Percentiles rank a stretch among this genome's conserved stretches.
phyloP scores from a whole-genome alignment of 2,113 vertebrate species.

The Pseudopipra pipra region DNA sequence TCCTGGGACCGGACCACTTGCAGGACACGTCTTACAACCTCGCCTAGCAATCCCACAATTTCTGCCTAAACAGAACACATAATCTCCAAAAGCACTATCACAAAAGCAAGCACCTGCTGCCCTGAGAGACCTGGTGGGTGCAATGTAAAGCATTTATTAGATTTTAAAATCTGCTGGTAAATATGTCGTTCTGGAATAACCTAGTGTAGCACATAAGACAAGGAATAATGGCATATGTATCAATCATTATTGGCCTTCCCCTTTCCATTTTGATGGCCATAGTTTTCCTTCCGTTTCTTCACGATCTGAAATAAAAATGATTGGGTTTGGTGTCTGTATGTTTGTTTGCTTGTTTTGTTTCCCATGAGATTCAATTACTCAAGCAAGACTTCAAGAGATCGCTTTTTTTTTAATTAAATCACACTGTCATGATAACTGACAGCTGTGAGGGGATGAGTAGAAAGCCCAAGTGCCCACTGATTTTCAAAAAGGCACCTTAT shows the following conservation, averaged over 20 bases:
- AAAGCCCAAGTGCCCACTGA: neutral
- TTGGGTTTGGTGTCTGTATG: neutral
- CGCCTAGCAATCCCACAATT: neutral
- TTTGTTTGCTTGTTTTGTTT: neutral
- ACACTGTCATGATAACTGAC: neutral
- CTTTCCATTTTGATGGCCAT: neutral
- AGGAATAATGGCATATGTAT: neutral
- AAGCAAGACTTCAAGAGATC: neutral
- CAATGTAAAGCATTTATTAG: neutral
- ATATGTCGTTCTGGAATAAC: neutral
- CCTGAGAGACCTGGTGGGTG: neutral
- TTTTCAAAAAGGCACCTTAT: neutral
- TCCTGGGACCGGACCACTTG: neutral
- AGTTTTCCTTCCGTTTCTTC: neutral
- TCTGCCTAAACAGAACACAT: neutral
- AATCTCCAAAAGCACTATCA: neutral
- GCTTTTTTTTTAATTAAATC: neutral
- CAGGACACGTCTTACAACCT: neutral
- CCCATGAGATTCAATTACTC: neutral
- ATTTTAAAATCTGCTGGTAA: neutral
- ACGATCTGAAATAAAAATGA: neutral
- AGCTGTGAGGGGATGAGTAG: neutral
- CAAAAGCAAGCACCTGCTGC: neutral
- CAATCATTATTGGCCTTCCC: accelerated
- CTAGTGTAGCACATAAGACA: neutral